Conservation (phyloP, 1,140 invertebrate genomes). For the Danaus melanippus region DNA sequence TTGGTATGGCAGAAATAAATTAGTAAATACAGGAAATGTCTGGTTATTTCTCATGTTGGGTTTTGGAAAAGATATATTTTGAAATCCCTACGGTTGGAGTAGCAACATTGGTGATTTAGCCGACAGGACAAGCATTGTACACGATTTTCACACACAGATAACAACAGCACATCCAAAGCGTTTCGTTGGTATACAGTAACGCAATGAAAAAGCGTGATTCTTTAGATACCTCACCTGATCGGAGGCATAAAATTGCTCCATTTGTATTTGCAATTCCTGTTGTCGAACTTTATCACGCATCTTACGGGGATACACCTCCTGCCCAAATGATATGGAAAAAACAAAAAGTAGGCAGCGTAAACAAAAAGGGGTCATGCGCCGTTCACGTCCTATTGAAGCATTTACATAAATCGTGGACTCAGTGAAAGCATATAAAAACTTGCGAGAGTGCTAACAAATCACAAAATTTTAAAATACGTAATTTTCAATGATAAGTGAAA, state of each 20-base stretch:
- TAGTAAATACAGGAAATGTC: too few relatives aligned
- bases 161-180: slow-evolving; percentile 70
- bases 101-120: slow-evolving; percentile 38
- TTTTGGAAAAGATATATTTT: too few relatives aligned
- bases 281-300: slow-evolving; percentile 79
- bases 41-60: too few relatives aligned
- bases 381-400: slow-evolving; percentile 52
- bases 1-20: too few relatives aligned
- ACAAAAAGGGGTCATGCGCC: slow-evolving; percentile 66
- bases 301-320: slow-evolving; percentile 81
- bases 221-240: slow-evolving; percentile 69
- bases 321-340: slow-evolving; percentile 72
- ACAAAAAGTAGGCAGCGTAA: slow-evolving; percentile 70
- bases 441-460: slow-evolving; percentile 36
- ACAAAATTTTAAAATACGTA: slow-evolving; percentile 40
- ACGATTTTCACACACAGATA: slow-evolving; percentile 35
- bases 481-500: slow-evolving; percentile 28
- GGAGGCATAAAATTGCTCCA: slow-evolving; percentile 69
- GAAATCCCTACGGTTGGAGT: slow-evolving; percentile 7
- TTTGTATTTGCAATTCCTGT: slow-evolving; percentile 71
- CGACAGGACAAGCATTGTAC: slow-evolving; percentile 36
- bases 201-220: slow-evolving; percentile 53
- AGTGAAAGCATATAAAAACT: slow-evolving; percentile 38
- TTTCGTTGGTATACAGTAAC: slow-evolving; percentile 44
- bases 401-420: slow-evolving; percentile 35